A percentile compares a stretch with the other conserved stretches of the same genome.
Evolutionary conservation across 1,140 invertebrate genomes (phyloP).

Genomic region (Brachionus koreanus): DNA sequence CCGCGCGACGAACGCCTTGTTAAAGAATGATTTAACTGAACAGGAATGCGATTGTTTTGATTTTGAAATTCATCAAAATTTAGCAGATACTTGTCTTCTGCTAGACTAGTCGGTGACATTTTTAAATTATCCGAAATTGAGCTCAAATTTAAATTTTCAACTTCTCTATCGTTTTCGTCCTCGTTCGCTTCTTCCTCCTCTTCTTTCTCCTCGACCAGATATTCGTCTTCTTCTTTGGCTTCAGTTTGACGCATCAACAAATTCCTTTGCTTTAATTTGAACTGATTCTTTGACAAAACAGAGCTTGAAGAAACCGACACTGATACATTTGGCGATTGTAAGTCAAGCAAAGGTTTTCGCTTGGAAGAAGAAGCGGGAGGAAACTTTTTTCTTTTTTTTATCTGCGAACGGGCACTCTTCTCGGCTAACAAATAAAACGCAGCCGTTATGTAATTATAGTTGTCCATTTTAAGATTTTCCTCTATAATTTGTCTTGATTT

Average conservation of each 20-base stretch:
- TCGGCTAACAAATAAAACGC: slow-evolving; percentile 96
- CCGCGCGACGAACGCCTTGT: not conserved
- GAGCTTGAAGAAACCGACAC: not conserved
- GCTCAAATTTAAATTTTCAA: not conserved
- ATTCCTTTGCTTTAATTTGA: not conserved
- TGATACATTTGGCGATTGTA: not conserved
- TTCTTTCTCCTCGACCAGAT: slow-evolving; percentile 6
- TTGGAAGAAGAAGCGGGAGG: not conserved
- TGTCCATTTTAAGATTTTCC: slow-evolving; percentile 63
- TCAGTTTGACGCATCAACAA: slow-evolving; percentile 11
- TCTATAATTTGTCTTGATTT: slow-evolving; percentile 86
- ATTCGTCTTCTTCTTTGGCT: slow-evolving; percentile 18
- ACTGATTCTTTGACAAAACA: slow-evolving; percentile 30
- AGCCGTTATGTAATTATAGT: slow-evolving; percentile 96
- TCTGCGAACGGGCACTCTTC: slow-evolving; percentile 42
- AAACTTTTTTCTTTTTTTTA: not conserved
- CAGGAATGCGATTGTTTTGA: not conserved
- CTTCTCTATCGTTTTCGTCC: not conserved
- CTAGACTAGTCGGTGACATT: not conserved
- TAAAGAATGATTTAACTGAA: not conserved
- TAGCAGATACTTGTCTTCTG: not conserved
- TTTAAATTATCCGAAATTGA: not conserved
- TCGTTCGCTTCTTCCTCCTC: not conserved
- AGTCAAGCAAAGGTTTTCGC: not conserved
- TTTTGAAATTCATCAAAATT: not conserved